phyloP scores from a whole-genome alignment of 1,140 invertebrate species.

The Listronotus bonariensis region DNA sequence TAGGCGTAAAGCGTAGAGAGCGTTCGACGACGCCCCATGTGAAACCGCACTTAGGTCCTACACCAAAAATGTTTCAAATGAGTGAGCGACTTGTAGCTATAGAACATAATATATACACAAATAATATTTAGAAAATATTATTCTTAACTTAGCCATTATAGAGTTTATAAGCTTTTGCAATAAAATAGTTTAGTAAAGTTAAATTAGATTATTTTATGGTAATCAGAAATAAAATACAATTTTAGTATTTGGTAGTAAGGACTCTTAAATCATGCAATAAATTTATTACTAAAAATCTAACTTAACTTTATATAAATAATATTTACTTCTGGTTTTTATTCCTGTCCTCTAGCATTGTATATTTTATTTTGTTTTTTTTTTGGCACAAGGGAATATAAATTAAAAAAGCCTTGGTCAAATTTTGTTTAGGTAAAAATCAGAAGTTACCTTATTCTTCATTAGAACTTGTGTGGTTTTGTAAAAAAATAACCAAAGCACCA shows the following conservation, averaged over 20 bases:
- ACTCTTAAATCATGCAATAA: too few species aligned
- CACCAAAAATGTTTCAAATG: too few species aligned
- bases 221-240: conserved; percentile 4
- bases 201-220: neutral
- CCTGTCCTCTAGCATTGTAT: neutral
- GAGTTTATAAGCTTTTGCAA: neutral
- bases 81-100: too few species aligned
- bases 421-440: conserved; percentile 11
- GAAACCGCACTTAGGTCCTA: too few species aligned
- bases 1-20: too few species aligned
- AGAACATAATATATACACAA: neutral
- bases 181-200: neutral
- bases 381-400: conserved; percentile 44
- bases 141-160: conserved; percentile 7
- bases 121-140: neutral
- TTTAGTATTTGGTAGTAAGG: conserved; percentile 8
- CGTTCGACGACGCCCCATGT: too few species aligned
- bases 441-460: conserved; percentile 20
- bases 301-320: conserved; percentile 4
- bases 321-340: conserved; percentile 12
- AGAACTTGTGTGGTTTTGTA: conserved; percentile 17
- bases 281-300: conserved; percentile 11
- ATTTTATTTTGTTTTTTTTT: conserved; percentile 14
- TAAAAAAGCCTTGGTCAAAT: conserved; percentile 42
- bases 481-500: conserved; percentile 43